Base-by-base conservation (phyloP, 2,113 vertebrate genomes). In the Syrrhaptes paradoxus region DNA sequence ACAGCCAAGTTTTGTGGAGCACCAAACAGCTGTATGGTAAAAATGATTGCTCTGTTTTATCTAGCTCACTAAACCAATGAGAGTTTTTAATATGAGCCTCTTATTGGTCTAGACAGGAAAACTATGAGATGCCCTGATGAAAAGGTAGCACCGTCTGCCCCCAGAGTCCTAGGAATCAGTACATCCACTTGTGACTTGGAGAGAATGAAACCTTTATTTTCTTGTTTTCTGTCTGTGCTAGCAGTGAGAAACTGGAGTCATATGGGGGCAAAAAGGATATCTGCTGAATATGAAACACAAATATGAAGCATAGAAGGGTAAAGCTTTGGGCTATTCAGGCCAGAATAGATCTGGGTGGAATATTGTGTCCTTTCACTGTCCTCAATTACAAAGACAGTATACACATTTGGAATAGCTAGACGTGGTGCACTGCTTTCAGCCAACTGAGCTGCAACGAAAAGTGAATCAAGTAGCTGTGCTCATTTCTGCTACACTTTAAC, bases 41-140 rank as follows among this genome's bases (percentile, higher is more conserved):
- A 96, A 87, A 77, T 31, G 26, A 83, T 91, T 11, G 5, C 52
- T 85, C 4, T 68, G 22, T 82, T 94, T 90, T 79, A 73, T 70
- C 49, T 83, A 82, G 41, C 67, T 90, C 55, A 46, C 78, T 93
- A 91, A 95, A 66, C 31, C 63, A 95, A 93, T 83, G 4, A 91
- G 84, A 31, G 13, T 18, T 96, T 83, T 91, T 91, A 90, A 85
- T 83, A 79, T 15, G 20, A 82, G 19, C 11, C 25, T 89, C 46
- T 70, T 76, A n/a, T 17, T 79, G 9, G 62, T 49, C 66, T 49
- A 31, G 67, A 66, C n/a, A 83, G 46, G 51, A 75, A 68, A 29
- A n/a, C 18, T 46, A 26, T 1, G 7, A 84, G 61, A 71, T 78
- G 32, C 26, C 8, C 32, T 61, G 43, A 77, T 52, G 52, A 58